Conservation (phyloP, 2,797 vertebrate genomes). For the Sparidentex hasta region DNA sequence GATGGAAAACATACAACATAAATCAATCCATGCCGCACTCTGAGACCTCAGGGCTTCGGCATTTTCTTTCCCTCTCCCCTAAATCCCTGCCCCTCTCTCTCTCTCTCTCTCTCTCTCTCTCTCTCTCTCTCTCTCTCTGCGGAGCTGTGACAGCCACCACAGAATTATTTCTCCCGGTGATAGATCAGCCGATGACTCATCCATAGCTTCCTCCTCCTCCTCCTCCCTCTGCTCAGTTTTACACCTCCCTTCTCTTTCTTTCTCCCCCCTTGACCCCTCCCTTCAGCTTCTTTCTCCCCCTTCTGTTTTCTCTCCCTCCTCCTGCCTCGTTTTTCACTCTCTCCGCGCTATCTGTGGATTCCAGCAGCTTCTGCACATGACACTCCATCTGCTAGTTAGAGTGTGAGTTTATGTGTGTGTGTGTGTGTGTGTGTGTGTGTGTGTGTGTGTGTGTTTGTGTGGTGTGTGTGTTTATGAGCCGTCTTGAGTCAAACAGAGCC, state of each 20-base stretch:
- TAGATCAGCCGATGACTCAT: conserved; percentile 84
- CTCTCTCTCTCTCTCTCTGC: conserved; percentile 40
- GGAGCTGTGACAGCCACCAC: conserved; percentile 62
- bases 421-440: neutral
- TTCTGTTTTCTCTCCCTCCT: conserved; percentile 21
- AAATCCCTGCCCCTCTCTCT: conserved; percentile 22
- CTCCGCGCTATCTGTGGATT: conserved; percentile 37
- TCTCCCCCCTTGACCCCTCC: conserved; percentile 34
- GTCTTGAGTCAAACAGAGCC: conserved; percentile 35
- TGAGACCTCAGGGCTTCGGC: conserved; percentile 1
- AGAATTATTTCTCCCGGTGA: conserved; percentile 74
- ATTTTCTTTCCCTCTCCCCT: conserved; percentile 16
- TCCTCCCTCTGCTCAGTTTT: conserved; percentile 35
- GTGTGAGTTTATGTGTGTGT: conserved; percentile 13
- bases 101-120: conserved; percentile 63
- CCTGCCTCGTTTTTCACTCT: conserved; percentile 34
- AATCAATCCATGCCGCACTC: conserved; percentile 41
- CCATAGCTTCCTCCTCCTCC: conserved; percentile 54
- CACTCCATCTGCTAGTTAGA: conserved; percentile 55
- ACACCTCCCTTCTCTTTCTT: conserved; percentile 47
- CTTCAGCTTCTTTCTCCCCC: conserved; percentile 26
- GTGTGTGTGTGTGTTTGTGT: conserved; percentile 1
- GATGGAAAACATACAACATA: conserved; percentile 38
- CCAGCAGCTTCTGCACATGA: conserved; percentile 64
- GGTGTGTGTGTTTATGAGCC: conserved; percentile 6